A percentile compares a stretch with the other conserved stretches of the same genome.
Conservation (phyloP, 2,888 invertebrate species). For the Amiota mariae region DNA sequence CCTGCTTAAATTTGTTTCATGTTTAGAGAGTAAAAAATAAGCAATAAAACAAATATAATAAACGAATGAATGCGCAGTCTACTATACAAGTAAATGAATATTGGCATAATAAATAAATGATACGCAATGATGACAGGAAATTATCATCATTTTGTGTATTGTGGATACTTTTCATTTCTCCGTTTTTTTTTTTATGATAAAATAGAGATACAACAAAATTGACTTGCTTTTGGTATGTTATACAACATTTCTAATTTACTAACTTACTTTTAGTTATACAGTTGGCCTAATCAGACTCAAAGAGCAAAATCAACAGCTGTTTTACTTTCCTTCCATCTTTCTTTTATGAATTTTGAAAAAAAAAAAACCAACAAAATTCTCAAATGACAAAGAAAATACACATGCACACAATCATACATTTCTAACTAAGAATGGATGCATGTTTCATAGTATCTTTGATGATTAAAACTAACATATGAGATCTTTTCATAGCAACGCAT, state of each 20-base stretch:
- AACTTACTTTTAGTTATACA: background rate
- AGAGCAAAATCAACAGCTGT: conserved; percentile 1
- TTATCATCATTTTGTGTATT: background rate
- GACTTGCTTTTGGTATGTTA: background rate
- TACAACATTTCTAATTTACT: background rate
- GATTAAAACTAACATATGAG: conserved; percentile 9
- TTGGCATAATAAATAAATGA: conserved; percentile 18
- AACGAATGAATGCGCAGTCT: background rate
- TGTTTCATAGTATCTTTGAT: no score
- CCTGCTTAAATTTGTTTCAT: conserved; percentile 23
- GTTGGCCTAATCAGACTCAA: background rate
- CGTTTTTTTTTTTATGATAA: no score
- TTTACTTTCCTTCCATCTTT: background rate
- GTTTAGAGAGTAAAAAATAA: background rate
- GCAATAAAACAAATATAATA: no score
- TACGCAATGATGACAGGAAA: conserved; percentile 8
- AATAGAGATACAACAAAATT: no score
- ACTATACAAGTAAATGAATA: background rate
- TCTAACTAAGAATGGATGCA: no score
- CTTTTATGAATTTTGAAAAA: conserved; percentile 1
- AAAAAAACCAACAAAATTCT: conserved; percentile 5
- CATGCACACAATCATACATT: no score
- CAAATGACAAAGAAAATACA: no score
- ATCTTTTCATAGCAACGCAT: conserved; percentile 12
- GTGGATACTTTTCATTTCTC: background rate